These are phyloP conservation scores for Xenops minutus DNA, from an alignment of 2,797 vertebrate genomes.

Conservation along the genomic window DNA sequence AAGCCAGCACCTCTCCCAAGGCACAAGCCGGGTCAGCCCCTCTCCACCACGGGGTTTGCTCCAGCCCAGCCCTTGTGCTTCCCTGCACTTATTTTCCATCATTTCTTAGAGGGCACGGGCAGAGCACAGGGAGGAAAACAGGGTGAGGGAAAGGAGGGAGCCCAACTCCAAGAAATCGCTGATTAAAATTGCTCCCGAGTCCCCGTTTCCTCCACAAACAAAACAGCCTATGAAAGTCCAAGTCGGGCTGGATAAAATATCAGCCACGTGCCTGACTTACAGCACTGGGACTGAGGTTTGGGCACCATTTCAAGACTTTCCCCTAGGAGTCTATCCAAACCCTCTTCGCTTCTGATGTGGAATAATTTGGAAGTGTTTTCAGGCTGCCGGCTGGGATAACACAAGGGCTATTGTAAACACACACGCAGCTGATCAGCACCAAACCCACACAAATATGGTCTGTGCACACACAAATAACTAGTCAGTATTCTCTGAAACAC, in stretches of 20 bases:
- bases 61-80: background rate
- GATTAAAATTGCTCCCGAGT: background rate
- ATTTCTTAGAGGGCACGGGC: background rate
- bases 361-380: constrained; percentile 48
- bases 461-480: background rate
- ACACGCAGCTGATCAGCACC: constrained; percentile 44
- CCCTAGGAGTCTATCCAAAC: constrained; percentile 57
- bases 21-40: background rate
- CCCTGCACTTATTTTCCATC: background rate
- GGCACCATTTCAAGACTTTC: constrained; percentile 65
- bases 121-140: background rate
- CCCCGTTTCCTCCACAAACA: background rate
- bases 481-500: background rate
- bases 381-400: constrained; percentile 47
- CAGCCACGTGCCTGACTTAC: constrained; percentile 65
- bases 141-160: background rate
- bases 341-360: constrained; percentile 38
- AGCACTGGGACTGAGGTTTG: constrained; percentile 65
- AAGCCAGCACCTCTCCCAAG: background rate
- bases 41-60: rapidly evolving
- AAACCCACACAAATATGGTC: constrained; percentile 30
- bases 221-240: background rate
- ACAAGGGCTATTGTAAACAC: constrained; percentile 63
- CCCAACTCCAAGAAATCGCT: background rate
- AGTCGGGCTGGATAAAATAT: constrained; percentile 21